Base-by-base conservation (phyloP, 2,797 vertebrate species). In the Cirrhinus mrigala region DNA sequence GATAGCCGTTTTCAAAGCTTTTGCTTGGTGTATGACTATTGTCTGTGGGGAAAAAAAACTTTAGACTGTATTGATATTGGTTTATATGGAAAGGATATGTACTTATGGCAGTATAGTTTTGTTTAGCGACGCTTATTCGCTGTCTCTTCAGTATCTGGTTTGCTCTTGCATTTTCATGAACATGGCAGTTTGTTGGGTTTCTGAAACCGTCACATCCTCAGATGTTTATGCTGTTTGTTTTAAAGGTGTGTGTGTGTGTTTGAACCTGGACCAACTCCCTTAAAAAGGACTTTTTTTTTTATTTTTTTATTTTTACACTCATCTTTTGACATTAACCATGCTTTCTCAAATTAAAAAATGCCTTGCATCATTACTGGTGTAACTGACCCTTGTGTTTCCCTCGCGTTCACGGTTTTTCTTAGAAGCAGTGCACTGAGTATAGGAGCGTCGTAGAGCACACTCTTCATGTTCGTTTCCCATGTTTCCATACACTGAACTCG, bases 401-500 rank as follows among this genome's bases (percentile, higher is more conserved):
- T 44, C 24, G 14, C 52, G 1, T 16, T 12, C 40, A 44, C 37
- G 3, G 3, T 77, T 74, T 37, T 86, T 80, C 58, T 86, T 75
- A 24, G 48, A 83, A 48, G 68, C 46, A 62, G 46, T 56, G 82
- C 89, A 80, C 88, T 86, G 89, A 87, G 60, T 82, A 87, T 56
- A 93, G 89, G 89, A 90, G 83, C 82, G 86, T 91, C 83, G 90
- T 90, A 89, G 24, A 86, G 90, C 89, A 52, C 44, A 64, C 24
- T 90, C 46, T 88, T 87, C 90, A 89, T 91, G 86, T 94, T 93
- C 92, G 92, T 95, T 94, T 93, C 93, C 93, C 76, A 64, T 88
- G 89, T 91, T 94, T 96, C 93, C 94, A 93, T 95, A 95, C 95
- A 95, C 95, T 96, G 94, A 95, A 94, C 85, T 91, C 88, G 69